Evolutionary conservation across 2,797 vertebrate genomes (phyloP), one percentile per base, ranked within the genome.

Genomic region (Yasuhikotakia modesta): DNA sequence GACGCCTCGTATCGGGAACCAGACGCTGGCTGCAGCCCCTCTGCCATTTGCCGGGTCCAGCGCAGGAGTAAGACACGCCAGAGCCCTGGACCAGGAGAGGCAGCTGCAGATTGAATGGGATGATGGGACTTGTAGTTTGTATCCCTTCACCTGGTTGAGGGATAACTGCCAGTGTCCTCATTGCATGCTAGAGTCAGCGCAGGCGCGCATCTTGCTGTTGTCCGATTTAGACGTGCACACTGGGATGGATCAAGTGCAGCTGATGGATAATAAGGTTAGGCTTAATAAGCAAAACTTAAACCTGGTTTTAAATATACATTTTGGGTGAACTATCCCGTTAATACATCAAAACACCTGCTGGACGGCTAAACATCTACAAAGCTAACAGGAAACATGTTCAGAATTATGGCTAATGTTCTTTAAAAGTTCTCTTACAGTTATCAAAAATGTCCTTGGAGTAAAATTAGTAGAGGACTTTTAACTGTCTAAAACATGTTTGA

Each of bases 161-260:
- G 97, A 99, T 91, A 98, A 95, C 90, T 99, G 98, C 86, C 97
- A 94, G 82, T 99, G 98, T 79, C 92, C 95, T 0, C 58, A 73
- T 2, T 98, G 96, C 79, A 96, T 93, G 72, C 89, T 99, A 79
- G 86, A 87, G 32, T 98, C 96, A 0, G 98, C 98, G 1, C 85
- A 93, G 81, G 96, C 96, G 0, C 93, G 96, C 17, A 91, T 84
- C 70, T 90, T 97, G 73, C 78, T 90, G 55, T 66, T 97, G 0
- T 81, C 93, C 21, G 88, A 96, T 12, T 90, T 99, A 1, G 95
- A 99, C 10, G 85, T 98, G 46, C 85, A 96, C 89, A 92, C 93
- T 0, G 87, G 88, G 17, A 85, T 93, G 4, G 89, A 94, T 70
- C 80, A 82, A 8, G 87, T 96, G 6, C 73, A 89, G 17, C 85